Base-by-base conservation (phyloP, 1,140 invertebrate species). In the Drosophila arizonae region DNA sequence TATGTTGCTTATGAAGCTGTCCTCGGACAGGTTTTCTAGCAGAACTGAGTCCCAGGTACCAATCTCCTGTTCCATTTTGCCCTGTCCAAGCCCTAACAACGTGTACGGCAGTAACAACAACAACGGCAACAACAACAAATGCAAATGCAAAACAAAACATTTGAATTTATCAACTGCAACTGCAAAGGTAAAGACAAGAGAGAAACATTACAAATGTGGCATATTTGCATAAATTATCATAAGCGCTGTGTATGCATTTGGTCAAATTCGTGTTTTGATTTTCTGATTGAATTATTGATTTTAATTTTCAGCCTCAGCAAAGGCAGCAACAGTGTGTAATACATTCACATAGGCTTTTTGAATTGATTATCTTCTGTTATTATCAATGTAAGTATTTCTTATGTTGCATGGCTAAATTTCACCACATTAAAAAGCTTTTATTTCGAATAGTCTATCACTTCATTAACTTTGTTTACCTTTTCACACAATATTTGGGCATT, bases 21-120 rank as follows among this genome's bases (percentile, higher is more conserved):
- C 95, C 91, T 96, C 95, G 64, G 94, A 94, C 77, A 96, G 93
- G 75, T 95, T 95, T 88, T 96, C 95, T 81, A 96, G 92, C 80
- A 95, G 93, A 75, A 95, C 95, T 74, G 95, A 95, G 93, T 96
- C 96, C 93, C 95, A 95, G 89, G 94, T 94, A 80, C 96, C 96
- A 77, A 95, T 90, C 81, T 91, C 90, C 77, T 91, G 85, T 79
- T 92, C 90, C 90, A 91, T 77, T 72, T 72, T 87, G 61, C 55
- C 48, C 24, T 26, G 48, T 50, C 48, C 54, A 70, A 69, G 52
- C 65, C 57, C 63, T 57, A 41, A 73, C 70, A 78, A 78, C 63
- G 67, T 76, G 61, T 48, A 78, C 58, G 55, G 46, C 55, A 76
- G 69, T 70, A 50, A 48, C 62, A 70, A 62, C 54, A 62, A 68